Evolutionary conservation across 2,113 vertebrate species (phyloP), one percentile per base, ranked within the genome.

Genomic region (Oostethus manadensis): DNA sequence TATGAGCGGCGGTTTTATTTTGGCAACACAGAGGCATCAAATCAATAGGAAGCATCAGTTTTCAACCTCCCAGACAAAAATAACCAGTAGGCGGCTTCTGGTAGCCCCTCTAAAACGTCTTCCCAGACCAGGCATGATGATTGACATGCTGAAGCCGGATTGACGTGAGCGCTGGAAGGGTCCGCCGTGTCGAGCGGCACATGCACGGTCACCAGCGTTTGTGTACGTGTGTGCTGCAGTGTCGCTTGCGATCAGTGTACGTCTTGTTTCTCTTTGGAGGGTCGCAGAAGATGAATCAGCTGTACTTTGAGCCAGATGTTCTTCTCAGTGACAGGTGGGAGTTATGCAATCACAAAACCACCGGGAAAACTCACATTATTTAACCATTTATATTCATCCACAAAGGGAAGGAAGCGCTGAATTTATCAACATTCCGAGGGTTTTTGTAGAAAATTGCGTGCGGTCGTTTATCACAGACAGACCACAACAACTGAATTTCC

Each of bases 281-380:
- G 26, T 53, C 71, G 69, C 73, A 81, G 76, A 56, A 78, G 71
- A 79, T 70, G 53, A 71, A 68, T 71, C 60, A 73, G 66, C 67
- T 69, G 60, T 45, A 76, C 61, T 66, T 55, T 75, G 77, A 70
- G 72, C 79, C 69, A 77, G 77, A 82, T 83, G 73, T 71, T 83
- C 76, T 80, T 77, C 78, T 64, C 1, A 11, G 72, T 73, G 70
- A 81, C 51, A 55, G 51, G 51, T 40, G 51, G 51, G 51, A 54
- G 71, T 76, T 72, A 68, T 71, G 71, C 22, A 62, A 55, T 14
- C 33, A 33, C 29, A 55, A 11, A 1, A 16, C 9, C 29, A 18
- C 17, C 1, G 13, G 13, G 38, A 14, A 42, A 14, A 4, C 10
- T 42, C 38, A 42, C 13, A 42, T 42, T 42, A 13, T 8, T 38